Conservation (phyloP, 30 jellyfish, hydroid and myxozoan genomes). For the Hydractinia symbiolongicarpus region DNA sequence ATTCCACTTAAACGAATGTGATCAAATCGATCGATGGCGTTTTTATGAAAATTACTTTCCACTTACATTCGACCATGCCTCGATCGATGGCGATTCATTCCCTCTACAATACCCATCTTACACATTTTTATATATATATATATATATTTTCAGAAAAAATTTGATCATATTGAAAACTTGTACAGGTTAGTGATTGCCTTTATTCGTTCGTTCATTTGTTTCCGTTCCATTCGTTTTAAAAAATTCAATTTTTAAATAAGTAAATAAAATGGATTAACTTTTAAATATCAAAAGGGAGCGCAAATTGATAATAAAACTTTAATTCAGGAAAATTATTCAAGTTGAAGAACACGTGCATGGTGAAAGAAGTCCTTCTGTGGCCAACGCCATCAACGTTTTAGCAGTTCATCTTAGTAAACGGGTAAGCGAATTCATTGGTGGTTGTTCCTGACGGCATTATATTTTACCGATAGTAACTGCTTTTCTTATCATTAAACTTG, state of each 20-base stretch:
- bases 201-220: too few species aligned
- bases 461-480: background rate
- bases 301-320: background rate
- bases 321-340: slow-evolving; percentile 8
- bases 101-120: too few species aligned
- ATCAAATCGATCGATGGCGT: too few species aligned
- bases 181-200: slow-evolving; percentile 3
- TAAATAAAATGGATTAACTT: too few species aligned
- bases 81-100: too few species aligned
- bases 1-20: too few species aligned
- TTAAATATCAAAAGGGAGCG: background rate
- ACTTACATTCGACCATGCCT: too few species aligned
- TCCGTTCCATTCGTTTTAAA: background rate
- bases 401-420: slow-evolving; percentile 33
- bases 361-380: slow-evolving; percentile 2
- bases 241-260: too few species aligned
- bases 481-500: too few species aligned
- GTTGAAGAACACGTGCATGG: slow-evolving; percentile 6
- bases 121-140: too few species aligned
- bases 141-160: background rate
- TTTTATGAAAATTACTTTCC: too few species aligned
- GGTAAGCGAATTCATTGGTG: background rate
- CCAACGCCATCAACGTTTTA: slow-evolving; percentile 2
- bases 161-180: slow-evolving; percentile 7
- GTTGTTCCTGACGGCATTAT: background rate